A percentile compares a stretch with the other conserved stretches of the same genome.
Conservation (phyloP, 37 sponge, comb jelly and placozoan species). For the Hormiphora californensis region DNA sequence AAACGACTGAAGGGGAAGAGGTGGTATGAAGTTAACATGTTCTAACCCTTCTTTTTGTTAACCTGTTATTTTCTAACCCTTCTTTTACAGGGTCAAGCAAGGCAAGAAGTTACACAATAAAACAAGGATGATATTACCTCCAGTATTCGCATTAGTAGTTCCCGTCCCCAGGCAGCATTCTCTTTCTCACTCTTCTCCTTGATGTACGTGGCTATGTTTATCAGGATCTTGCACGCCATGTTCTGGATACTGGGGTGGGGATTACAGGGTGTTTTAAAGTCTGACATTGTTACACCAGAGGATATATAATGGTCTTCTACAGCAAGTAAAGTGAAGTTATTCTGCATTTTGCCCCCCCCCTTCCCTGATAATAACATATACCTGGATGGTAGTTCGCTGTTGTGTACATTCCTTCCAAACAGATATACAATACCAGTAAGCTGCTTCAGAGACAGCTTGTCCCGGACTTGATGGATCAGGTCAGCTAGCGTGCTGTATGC, state of each 20-base stretch:
- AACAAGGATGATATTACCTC: no score
- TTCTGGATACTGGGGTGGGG: slow-evolving; percentile 93
- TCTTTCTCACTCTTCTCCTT: slow-evolving; percentile 81
- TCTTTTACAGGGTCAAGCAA: no score
- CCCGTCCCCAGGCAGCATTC: slow-evolving; percentile 60
- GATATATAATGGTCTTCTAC: no score
- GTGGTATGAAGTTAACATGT: no score
- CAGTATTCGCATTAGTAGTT: slow-evolving; percentile 88
- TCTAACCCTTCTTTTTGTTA: no score
- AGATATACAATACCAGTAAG: slow-evolving; percentile 74
- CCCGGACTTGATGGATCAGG: slow-evolving; percentile 82
- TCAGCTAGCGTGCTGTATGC: slow-evolving; percentile 95
- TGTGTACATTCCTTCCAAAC: slow-evolving; percentile 87
- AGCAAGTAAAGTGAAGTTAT: no score
- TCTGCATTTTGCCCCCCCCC: no score
- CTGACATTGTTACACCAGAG: no score
- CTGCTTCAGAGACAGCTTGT: slow-evolving; percentile 69
- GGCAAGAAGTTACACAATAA: no score
- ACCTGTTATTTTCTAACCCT: no score
- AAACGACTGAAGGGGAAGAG: slow-evolving; percentile 61
- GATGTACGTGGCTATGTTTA: slow-evolving; percentile 89
- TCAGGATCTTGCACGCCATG: slow-evolving; percentile 88
- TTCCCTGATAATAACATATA: no score
- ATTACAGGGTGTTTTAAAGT: no score
- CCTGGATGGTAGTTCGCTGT: slow-evolving; percentile 72